Evolutionary conservation across 1,140 invertebrate genomes (phyloP).

Genomic region (Nasonia vitripennis): DNA sequence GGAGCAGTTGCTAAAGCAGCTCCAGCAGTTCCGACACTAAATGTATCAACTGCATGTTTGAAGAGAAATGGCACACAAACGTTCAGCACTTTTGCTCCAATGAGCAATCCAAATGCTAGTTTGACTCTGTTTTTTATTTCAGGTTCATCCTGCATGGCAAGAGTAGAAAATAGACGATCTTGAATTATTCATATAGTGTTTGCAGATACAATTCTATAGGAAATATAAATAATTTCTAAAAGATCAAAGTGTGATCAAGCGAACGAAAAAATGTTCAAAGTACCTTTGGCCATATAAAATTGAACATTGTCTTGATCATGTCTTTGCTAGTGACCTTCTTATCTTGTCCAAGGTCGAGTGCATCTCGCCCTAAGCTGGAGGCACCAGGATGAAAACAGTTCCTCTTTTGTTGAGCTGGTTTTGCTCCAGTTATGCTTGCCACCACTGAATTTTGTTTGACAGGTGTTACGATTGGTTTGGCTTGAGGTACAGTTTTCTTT

Average conservation of each 20-base stretch:
- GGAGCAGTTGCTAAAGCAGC: conserved; percentile 80
- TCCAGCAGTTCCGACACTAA: conserved; percentile 82
- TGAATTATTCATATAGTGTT: conserved; percentile 56
- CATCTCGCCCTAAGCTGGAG: conserved; percentile 81
- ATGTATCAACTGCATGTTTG: conserved; percentile 93
- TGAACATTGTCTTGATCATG: conserved; percentile 91
- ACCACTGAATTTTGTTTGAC: conserved; percentile 64
- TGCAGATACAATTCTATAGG: conserved; percentile 20
- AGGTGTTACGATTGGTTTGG: conserved; percentile 67
- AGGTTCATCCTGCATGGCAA: conserved; percentile 81
- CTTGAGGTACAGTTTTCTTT: conserved; percentile 69
- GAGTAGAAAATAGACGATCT: conserved; percentile 49
- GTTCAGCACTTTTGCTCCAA: conserved; percentile 91
- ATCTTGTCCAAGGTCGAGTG: conserved; percentile 77
- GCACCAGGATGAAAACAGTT: conserved; percentile 94
- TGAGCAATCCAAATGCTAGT: conserved; percentile 86
- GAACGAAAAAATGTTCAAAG: conserved; percentile 13
- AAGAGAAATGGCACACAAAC: conserved; percentile 98
- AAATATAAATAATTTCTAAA: conserved; percentile 31
- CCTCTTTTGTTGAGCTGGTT: conserved; percentile 80
- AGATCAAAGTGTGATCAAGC: conserved; percentile 10
- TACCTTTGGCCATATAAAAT: conserved; percentile 97
- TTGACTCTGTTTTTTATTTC: conserved; percentile 89
- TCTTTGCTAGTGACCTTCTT: conserved; percentile 81
- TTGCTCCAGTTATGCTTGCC: conserved; percentile 67